A percentile compares a stretch with the other conserved stretches of the same genome.
Evolutionary conservation across 2,113 vertebrate species (phyloP).

Genomic region (Calidris pugnax): DNA sequence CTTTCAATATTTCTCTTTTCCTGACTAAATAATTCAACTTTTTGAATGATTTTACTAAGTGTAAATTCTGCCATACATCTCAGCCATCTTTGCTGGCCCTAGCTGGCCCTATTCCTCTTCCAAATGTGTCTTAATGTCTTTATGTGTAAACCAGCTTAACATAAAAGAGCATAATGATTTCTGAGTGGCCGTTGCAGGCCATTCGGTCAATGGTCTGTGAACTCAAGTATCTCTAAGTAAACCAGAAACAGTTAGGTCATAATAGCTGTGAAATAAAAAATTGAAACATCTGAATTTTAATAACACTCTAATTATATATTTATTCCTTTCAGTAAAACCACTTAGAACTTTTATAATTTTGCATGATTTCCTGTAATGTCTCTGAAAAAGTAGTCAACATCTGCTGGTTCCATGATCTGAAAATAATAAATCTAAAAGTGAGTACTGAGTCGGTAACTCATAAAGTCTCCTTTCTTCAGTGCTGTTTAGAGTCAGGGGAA

Average conservation of each 20-base stretch:
- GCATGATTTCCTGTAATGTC: neutral
- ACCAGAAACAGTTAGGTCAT: constrained; percentile 24
- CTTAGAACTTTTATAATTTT: constrained; percentile 26
- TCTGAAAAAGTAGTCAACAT: neutral
- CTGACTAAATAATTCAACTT: neutral
- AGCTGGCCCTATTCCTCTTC: constrained; percentile 33
- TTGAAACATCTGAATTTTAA: constrained; percentile 48
- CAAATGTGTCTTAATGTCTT: constrained; percentile 55
- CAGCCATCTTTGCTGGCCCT: constrained; percentile 41
- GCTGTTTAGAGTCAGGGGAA: neutral
- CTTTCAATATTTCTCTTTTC: neutral
- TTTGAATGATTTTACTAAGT: neutral
- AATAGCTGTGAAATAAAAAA: constrained; percentile 53
- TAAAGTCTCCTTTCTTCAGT: neutral
- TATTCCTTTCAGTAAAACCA: constrained; percentile 47
- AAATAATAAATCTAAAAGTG: constrained; percentile 26
- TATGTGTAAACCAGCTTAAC: constrained; percentile 19
- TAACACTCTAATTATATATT: constrained; percentile 39
- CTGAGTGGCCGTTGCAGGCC: constrained; percentile 26
- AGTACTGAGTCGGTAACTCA: neutral
- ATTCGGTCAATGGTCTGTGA: constrained; percentile 65
- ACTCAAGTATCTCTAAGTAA: constrained; percentile 57
- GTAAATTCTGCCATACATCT: neutral
- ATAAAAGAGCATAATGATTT: constrained; percentile 62
- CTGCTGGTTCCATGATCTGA: neutral